Percentiles rank a stretch among this genome's conserved stretches.
Conservation (phyloP, 2,888 invertebrate species). For the Plagodis pulveraria region DNA sequence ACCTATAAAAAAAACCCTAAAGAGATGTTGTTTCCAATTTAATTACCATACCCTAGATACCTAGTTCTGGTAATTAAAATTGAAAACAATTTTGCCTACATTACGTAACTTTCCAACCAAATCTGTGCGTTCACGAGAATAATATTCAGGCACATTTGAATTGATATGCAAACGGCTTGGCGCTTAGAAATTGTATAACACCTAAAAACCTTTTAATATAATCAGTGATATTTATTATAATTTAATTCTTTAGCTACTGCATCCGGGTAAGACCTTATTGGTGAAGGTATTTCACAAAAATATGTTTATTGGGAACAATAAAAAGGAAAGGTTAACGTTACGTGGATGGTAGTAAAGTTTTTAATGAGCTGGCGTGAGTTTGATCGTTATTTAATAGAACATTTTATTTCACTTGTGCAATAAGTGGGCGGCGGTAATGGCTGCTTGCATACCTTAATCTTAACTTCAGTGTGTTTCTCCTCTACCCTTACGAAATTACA, state of each 20-base stretch:
- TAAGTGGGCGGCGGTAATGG: not conserved
- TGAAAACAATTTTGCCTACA: not conserved
- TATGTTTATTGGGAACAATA: conserved; percentile 25
- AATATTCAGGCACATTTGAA: conserved; percentile 8
- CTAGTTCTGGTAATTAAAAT: too few relatives aligned
- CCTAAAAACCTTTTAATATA: conserved; percentile 16
- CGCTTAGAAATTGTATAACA: conserved; percentile 18
- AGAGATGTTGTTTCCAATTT: too few relatives aligned
- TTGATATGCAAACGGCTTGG: conserved; percentile 7
- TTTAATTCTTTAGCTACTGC: conserved; percentile 12
- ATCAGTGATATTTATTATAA: conserved; percentile 3
- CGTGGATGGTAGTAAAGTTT: conserved; percentile 14
- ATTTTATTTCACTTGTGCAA: conserved; percentile 11
- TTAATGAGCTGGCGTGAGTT: conserved; percentile 11
- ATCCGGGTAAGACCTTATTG: conserved; percentile 17
- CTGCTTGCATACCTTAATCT: too few relatives aligned
- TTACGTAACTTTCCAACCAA: conserved; percentile 7
- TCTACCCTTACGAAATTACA: too few relatives aligned
- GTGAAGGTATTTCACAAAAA: conserved; percentile 17
- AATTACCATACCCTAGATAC: too few relatives aligned
- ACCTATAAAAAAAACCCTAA: too few relatives aligned
- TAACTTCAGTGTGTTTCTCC: too few relatives aligned
- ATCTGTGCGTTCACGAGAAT: not conserved
- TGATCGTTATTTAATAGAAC: conserved; percentile 13
- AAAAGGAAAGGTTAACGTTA: conserved; percentile 17